phyloP scores from a whole-genome alignment of 2,888 invertebrate species.

The Pristionchus entomophagus region DNA sequence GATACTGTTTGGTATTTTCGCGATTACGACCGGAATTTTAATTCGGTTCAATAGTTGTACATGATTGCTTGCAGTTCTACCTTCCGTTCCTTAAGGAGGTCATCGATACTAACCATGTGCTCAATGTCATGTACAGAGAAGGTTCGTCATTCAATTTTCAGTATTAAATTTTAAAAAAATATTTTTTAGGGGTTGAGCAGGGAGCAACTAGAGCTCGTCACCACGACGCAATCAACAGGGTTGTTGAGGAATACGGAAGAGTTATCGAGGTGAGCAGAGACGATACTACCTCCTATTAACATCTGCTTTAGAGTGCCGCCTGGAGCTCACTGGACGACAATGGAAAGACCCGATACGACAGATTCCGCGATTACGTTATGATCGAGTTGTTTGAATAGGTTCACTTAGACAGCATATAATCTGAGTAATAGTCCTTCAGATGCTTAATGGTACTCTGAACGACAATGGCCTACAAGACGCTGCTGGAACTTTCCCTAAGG shows the following conservation, averaged over 20 bases:
- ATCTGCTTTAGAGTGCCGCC: neutral
- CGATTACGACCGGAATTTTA: too few species aligned
- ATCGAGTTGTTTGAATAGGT: neutral
- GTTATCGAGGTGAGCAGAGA: neutral
- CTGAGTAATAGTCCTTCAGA: too few species aligned
- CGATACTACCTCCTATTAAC: neutral
- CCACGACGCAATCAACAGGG: neutral
- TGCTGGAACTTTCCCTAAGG: neutral
- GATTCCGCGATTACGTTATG: neutral
- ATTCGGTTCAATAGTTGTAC: too few species aligned
- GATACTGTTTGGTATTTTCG: too few species aligned
- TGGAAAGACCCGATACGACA: neutral
- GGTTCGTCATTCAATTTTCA: too few species aligned
- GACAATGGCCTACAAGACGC: neutral
- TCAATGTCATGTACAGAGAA: neutral
- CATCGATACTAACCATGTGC: neutral
- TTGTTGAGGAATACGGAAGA: too few species aligned
- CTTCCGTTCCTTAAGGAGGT: slow-evolving; percentile 7
- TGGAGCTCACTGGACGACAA: neutral
- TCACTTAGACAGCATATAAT: neutral
- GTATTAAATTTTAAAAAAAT: neutral
- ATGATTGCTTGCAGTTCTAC: neutral
- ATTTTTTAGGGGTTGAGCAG: neutral
- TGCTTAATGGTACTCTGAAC: neutral
- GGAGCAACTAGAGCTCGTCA: neutral